phyloP scores from a whole-genome alignment of 2,113 vertebrate species.

The Muntiacus muntjak region DNA sequence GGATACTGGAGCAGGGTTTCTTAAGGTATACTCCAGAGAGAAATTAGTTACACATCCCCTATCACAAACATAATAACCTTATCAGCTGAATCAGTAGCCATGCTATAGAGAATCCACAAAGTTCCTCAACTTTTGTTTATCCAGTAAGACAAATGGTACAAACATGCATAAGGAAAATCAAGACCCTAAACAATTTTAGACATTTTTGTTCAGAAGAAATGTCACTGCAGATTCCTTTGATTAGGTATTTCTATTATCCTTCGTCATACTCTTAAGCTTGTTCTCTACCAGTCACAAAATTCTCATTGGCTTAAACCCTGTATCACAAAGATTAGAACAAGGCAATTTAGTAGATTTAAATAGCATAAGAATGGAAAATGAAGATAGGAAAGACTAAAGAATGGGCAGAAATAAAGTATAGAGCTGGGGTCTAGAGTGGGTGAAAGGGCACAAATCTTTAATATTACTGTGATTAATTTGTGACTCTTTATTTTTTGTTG shows the following conservation, averaged over 20 bases:
- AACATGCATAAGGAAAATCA: background rate
- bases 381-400: background rate
- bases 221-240: background rate
- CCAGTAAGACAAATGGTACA: background rate
- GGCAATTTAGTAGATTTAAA: constrained; percentile 6
- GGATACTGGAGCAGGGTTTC: background rate
- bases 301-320: background rate
- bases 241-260: background rate
- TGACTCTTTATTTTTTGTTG: background rate
- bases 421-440: background rate
- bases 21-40: background rate
- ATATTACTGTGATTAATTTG: background rate
- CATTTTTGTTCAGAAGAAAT: background rate
- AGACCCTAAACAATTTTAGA: background rate
- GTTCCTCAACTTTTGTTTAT: background rate
- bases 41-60: background rate
- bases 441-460: background rate
- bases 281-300: constrained; percentile 2
- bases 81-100: background rate
- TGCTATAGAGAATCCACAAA: background rate
- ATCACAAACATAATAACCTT: background rate
- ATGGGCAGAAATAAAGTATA: background rate
- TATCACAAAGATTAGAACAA: background rate
- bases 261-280: background rate
- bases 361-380: background rate